Evolutionary conservation across 2,113 vertebrate species (phyloP), one percentile per base, ranked within the genome.

Genomic region (Orthonyx spaldingii): DNA sequence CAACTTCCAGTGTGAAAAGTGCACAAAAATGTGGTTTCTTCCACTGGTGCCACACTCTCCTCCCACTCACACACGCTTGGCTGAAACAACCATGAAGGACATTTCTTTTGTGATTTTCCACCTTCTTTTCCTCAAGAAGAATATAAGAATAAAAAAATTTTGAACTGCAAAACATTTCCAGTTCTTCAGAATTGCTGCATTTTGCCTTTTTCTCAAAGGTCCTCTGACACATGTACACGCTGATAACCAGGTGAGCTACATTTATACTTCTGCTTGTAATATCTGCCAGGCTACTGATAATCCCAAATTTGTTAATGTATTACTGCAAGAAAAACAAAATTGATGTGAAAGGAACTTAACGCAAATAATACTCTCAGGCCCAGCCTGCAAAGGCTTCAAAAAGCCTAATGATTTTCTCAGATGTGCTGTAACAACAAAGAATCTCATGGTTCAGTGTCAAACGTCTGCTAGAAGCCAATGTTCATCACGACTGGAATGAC

Each of bases 401-500:
- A 89, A 89, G 65, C 93, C 82, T 95, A 94, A 92, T 85, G 77
- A 92, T 95, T 94, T 97, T 96, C 94, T 97, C 95, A 95, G 92
- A 95, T 96, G 89, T 78, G 78, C 81, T 84, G 84, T 22, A 96
- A 94, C 80, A 97, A 97, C 96, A 94, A 96, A 96, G 81, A 94
- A 91, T 77, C 71, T 97, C 92, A 95, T 77, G 84, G 93, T 85
- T 97, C 91, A 77, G 78, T 64, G 86, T 95, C 91, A 95, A 92
- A 96, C 68, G 57, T 78, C 91, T 95, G 92, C 94, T 92, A 91
- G 82, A 84, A 95, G 75, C 90, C 81, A 85, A 87, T 78, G 69
- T 33, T 95, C 60, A 94, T 87, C 94, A 93, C 92, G 86, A 96
- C 63, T 61, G 64, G 69, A 93, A 89, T 82, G 96, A 96, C 81